These are phyloP conservation scores for Nyctibius grandis DNA, from an alignment of 2,797 vertebrate genomes.

Conservation along the genomic window DNA sequence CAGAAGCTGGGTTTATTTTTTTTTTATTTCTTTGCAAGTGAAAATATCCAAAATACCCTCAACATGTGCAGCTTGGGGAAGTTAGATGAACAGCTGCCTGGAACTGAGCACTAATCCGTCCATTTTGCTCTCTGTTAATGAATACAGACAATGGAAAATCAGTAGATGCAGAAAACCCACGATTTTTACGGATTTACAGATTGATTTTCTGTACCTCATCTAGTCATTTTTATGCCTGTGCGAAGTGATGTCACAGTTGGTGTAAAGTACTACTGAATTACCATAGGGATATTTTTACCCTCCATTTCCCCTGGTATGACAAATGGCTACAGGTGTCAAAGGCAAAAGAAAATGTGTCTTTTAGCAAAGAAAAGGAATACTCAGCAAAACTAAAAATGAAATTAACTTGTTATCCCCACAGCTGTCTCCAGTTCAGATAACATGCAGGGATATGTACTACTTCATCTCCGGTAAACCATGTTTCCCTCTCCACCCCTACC, in stretches of 20 bases:
- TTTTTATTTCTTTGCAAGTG: slow-evolving; percentile 8
- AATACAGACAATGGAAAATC: slow-evolving; percentile 55
- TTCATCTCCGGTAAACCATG: rapidly evolving
- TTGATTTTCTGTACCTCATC: slow-evolving; percentile 46
- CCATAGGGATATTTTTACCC: slow-evolving; percentile 32
- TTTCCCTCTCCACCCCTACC: background rate
- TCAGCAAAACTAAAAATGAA: background rate
- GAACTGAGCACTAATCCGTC: slow-evolving; percentile 38
- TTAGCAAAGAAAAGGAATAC: background rate
- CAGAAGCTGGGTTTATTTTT: background rate
- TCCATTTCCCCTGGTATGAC: background rate
- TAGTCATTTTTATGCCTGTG: slow-evolving; percentile 11
- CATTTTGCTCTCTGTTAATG: slow-evolving; percentile 36
- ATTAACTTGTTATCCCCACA: background rate
- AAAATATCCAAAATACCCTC: slow-evolving; percentile 26
- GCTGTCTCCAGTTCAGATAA: background rate
- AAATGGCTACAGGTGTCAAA: slow-evolving; percentile 27
- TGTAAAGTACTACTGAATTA: background rate
- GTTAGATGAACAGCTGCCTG: slow-evolving; percentile 45
- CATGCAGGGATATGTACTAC: background rate
- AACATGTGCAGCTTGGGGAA: slow-evolving; percentile 22
- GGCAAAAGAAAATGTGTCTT: background rate
- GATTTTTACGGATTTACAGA: slow-evolving; percentile 27
- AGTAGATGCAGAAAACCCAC: slow-evolving; percentile 28
- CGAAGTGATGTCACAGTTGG: slow-evolving; percentile 5